These are phyloP conservation scores for Himalopsyche japonica DNA, from an alignment of 2,888 invertebrate species.

Conservation along the genomic window DNA sequence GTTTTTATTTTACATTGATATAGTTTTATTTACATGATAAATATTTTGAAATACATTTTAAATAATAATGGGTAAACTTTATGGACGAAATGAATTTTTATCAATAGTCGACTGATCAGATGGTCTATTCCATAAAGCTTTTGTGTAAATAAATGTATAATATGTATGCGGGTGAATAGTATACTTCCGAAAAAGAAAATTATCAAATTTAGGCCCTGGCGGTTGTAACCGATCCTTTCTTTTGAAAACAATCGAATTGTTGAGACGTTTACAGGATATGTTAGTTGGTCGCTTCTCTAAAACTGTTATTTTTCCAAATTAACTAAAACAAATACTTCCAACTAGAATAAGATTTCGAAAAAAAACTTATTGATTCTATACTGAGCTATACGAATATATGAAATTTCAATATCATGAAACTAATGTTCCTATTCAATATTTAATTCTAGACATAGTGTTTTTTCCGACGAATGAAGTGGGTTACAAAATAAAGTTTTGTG, in stretches of 20 bases:
- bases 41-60: conserved; percentile 15
- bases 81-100: background rate
- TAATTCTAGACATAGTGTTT: background rate
- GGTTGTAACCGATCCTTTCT: background rate
- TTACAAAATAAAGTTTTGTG: no score
- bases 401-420: background rate
- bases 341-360: background rate
- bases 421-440: background rate
- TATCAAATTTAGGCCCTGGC: background rate
- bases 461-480: no score
- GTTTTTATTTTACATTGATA: conserved; percentile 33
- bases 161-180: background rate
- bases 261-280: background rate
- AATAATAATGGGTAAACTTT: background rate
- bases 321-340: background rate
- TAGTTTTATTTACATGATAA: conserved; percentile 27
- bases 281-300: background rate
- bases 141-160: background rate
- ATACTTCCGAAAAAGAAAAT: background rate
- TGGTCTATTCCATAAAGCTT: background rate
- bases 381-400: background rate
- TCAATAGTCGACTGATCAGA: background rate
- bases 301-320: background rate
- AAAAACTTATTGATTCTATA: background rate
- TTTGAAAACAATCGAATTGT: background rate